A percentile compares a stretch with the other conserved stretches of the same genome.
Evolutionary conservation across 2,797 vertebrate species (phyloP).

Genomic region (Octomys mimax): DNA sequence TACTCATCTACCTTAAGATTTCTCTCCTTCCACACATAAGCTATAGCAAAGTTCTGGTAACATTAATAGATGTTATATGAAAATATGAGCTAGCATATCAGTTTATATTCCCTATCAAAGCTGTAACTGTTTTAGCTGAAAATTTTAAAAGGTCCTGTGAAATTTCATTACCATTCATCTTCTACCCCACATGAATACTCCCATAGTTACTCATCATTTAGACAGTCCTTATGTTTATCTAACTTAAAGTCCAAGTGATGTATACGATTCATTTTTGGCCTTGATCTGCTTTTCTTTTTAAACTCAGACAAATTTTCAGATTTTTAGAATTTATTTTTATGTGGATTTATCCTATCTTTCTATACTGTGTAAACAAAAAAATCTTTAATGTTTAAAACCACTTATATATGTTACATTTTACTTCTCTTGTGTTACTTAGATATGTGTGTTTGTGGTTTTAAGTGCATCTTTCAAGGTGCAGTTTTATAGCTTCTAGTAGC

Average conservation of each 20-base stretch:
- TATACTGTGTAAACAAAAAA: not conserved
- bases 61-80: slow-evolving; percentile 4
- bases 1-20: not conserved
- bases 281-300: slow-evolving; percentile 13
- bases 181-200: not conserved
- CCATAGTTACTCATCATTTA: not conserved
- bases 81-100: slow-evolving; percentile 2
- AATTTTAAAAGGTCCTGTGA: slow-evolving; percentile 34
- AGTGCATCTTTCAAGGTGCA: not conserved
- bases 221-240: slow-evolving; percentile 53
- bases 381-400: not conserved
- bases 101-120: not conserved
- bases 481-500: slow-evolving; percentile 43
- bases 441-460: slow-evolving; percentile 42
- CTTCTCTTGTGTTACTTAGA: not conserved
- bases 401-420: slow-evolving; percentile 11
- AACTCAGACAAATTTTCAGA: not conserved
- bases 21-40: not conserved
- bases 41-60: not conserved
- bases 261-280: slow-evolving; percentile 16
- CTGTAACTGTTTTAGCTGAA: not conserved
- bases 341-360: slow-evolving; percentile 27
- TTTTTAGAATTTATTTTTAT: slow-evolving; percentile 32
- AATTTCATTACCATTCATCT: not conserved
- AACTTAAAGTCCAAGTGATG: slow-evolving; percentile 35